phyloP scores from a whole-genome alignment of 2,888 invertebrate genomes.

The Xestia rhomboidea region DNA sequence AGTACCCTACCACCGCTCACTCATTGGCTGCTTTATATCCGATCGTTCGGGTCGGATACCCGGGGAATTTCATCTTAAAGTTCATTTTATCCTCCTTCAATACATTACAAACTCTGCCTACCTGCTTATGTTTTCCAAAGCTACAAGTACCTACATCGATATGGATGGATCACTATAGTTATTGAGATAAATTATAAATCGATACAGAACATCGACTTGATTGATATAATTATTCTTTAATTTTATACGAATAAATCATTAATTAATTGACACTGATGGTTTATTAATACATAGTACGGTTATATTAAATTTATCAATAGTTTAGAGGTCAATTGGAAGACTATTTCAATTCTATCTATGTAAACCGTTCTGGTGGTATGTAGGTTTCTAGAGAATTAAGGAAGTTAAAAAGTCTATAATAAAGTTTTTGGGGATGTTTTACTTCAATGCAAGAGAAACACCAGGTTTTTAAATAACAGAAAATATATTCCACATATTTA shows the following conservation, averaged over 20 bases:
- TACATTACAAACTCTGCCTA: background rate
- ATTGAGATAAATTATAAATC: background rate
- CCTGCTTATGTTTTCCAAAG: background rate
- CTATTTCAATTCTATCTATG: background rate
- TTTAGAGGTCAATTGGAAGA: background rate
- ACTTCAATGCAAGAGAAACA: background rate
- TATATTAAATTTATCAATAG: background rate
- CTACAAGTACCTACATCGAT: no score
- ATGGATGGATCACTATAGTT: no score
- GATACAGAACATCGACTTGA: background rate
- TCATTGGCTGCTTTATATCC: background rate
- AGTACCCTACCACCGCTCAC: no score
- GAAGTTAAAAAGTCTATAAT: background rate
- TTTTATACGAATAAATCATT: background rate
- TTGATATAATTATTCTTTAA: background rate
- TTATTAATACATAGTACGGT: background rate
- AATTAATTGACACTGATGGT: background rate
- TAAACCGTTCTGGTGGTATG: background rate
- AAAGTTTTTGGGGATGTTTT: background rate
- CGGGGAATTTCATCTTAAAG: background rate
- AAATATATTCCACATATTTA: conserved; percentile 7
- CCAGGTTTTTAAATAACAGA: background rate
- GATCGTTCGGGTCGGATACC: background rate
- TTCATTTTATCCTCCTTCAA: no score
- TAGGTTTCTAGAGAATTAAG: background rate